Conservation (phyloP, 2,888 invertebrate genomes). For the Tetranychus piercei region DNA sequence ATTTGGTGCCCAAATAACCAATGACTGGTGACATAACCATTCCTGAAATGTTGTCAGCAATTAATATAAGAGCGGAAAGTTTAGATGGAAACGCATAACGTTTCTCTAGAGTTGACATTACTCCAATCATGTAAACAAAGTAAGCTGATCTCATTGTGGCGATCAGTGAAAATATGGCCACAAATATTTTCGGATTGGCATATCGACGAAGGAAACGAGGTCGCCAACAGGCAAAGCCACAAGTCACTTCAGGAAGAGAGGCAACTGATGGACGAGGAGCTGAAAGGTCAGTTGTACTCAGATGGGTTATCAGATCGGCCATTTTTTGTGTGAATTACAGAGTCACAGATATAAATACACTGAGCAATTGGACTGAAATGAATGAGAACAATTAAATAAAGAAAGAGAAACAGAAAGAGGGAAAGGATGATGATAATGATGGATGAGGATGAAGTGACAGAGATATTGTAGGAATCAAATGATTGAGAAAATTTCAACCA, state of each 20-base stretch:
- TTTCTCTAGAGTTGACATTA: slow-evolving; percentile 25
- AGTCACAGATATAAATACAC: neutral
- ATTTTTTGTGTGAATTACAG: neutral
- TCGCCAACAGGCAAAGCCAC: slow-evolving; percentile 24
- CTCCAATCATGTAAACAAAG: slow-evolving; percentile 23
- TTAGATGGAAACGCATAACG: slow-evolving; percentile 23
- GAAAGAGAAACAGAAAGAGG: neutral
- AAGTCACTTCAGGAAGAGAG: slow-evolving; percentile 10
- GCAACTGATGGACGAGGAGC: neutral
- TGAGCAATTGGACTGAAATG: no score
- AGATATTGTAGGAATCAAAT: neutral
- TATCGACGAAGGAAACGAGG: slow-evolving; percentile 26
- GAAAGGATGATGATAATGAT: neutral
- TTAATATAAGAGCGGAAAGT: slow-evolving; percentile 23
- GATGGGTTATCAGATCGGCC: neutral
- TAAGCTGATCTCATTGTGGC: slow-evolving; percentile 24
- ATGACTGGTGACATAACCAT: slow-evolving; percentile 22
- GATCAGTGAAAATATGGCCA: slow-evolving; percentile 22
- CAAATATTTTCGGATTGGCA: slow-evolving; percentile 24
- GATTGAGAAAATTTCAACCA: neutral
- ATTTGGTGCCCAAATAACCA: slow-evolving; percentile 23
- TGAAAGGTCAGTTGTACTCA: neutral
- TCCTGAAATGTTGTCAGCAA: slow-evolving; percentile 23
- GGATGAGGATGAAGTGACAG: neutral
- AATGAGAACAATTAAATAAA: neutral